Evolutionary conservation across 2,113 vertebrate genomes (phyloP), one percentile per base, ranked within the genome.

Genomic region (Argyrosomus japonicus): DNA sequence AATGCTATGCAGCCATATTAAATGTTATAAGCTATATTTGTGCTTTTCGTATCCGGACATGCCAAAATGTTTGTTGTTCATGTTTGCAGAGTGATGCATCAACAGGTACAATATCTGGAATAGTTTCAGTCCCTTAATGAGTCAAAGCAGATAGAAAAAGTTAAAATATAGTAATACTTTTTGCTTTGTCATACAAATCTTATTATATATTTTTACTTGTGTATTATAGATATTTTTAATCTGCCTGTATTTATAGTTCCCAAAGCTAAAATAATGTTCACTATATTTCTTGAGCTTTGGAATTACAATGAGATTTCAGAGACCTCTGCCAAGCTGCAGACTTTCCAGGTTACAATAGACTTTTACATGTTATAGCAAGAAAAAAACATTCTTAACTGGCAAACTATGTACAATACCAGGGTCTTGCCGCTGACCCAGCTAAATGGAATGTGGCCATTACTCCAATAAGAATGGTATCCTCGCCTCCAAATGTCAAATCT

Each of bases 1-100:
- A 62, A 78, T 73, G 54, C 1, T 45, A 68, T 48, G 13, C 4
- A 29, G 56, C 45, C 57, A 45, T 71, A 32, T 71, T 61, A 53
- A 60, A 73, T 40, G 18, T 23, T 67, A 36, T 7, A 36, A n/a
- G 60, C 53, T 61, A 64, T 29, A 70, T 40, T 5, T 56, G 18
- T 29, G 53, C 19, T 70, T 51, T 17, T 47, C 19, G 27, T 65
- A 10, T 25, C n/a, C 0, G 21, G 51, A n/a, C 23, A 19, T 54
- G 64, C n/a, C 53, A 58, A 81, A 36, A 36, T 36, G 36, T 36
- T 36, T 36, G 36, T 47, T 1, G 1, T 45, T n/a, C 40, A 23
- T 60, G 70, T 75, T 60, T 75, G 32, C 56, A 82, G 19, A 64
- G 0, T 0, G 17, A 25, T 65, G 77, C 48, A 43, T 54, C 40